These are phyloP conservation scores for Leptopterna dolabrata DNA, from an alignment of 2,888 invertebrate genomes.

Conservation along the genomic window DNA sequence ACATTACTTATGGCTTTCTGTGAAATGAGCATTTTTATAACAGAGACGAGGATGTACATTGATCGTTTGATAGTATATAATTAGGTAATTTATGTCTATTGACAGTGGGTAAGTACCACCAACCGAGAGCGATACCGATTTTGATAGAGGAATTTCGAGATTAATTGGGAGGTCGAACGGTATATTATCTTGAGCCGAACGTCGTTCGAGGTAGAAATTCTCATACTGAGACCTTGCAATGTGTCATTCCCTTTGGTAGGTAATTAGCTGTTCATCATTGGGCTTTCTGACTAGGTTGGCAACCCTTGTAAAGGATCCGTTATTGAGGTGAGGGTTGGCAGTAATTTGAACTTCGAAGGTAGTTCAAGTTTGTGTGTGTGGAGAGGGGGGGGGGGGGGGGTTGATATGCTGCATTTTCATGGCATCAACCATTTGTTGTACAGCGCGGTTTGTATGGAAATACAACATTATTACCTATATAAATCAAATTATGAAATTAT, in stretches of 20 bases:
- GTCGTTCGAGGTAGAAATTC: neutral
- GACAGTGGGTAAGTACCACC: too few species aligned
- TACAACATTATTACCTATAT: too few species aligned
- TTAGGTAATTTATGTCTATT: too few species aligned
- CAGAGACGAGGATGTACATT: too few species aligned
- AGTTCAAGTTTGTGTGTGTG: neutral
- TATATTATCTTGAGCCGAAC: neutral
- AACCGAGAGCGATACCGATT: too few species aligned
- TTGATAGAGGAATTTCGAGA: neutral
- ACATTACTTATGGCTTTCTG: too few species aligned
- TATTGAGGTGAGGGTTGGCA: neutral
- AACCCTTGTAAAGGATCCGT: neutral
- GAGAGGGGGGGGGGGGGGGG: neutral
- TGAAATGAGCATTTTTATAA: too few species aligned
- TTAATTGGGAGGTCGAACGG: neutral
- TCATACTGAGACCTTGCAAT: neutral
- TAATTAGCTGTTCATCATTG: conserved; percentile 21
- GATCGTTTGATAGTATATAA: too few species aligned
- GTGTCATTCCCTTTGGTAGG: conserved; percentile 1
- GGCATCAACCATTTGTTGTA: too few species aligned
- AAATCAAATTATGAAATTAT: too few species aligned
- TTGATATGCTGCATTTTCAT: too few species aligned
- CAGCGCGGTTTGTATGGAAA: too few species aligned
- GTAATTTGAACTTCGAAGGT: neutral
- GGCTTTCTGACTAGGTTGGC: neutral